A percentile compares a stretch with the other conserved stretches of the same genome.
Conservation (phyloP, 2,888 invertebrate species). For the Protonemura montana region DNA sequence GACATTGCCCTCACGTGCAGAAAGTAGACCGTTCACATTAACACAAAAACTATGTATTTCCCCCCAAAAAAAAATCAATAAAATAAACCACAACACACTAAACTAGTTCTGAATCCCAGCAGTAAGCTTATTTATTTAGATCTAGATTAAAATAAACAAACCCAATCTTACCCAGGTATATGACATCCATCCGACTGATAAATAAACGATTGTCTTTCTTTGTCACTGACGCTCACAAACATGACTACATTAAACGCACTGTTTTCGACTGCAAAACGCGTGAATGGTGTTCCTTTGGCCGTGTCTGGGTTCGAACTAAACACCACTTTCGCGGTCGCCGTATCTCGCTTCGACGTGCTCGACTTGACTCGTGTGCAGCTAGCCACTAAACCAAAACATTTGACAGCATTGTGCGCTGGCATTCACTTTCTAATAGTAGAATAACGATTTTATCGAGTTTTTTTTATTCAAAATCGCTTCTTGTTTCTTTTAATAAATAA, state of each 20-base stretch:
- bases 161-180: slow-evolving; percentile 46
- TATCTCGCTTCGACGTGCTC: neutral
- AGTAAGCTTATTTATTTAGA: neutral
- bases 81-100: neutral
- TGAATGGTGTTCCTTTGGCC: slow-evolving; percentile 27
- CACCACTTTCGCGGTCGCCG: slow-evolving; percentile 23
- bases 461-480: neutral
- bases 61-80: neutral
- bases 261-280: neutral
- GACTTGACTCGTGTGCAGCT: neutral
- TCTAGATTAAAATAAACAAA: neutral
- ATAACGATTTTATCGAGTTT: neutral
- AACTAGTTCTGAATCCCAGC: neutral
- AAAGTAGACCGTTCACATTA: neutral
- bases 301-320: slow-evolving; percentile 36
- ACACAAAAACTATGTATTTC: neutral
- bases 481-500: neutral
- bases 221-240: slow-evolving; percentile 69
- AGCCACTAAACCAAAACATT: neutral
- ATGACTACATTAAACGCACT: slow-evolving; percentile 55
- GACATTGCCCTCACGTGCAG: neutral
- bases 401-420: neutral
- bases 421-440: neutral
- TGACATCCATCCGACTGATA: slow-evolving; percentile 68
- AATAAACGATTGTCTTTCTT: slow-evolving; percentile 68